phyloP scores from a whole-genome alignment of 2,797 vertebrate species.

The Pteronotus mesoamericanus region DNA sequence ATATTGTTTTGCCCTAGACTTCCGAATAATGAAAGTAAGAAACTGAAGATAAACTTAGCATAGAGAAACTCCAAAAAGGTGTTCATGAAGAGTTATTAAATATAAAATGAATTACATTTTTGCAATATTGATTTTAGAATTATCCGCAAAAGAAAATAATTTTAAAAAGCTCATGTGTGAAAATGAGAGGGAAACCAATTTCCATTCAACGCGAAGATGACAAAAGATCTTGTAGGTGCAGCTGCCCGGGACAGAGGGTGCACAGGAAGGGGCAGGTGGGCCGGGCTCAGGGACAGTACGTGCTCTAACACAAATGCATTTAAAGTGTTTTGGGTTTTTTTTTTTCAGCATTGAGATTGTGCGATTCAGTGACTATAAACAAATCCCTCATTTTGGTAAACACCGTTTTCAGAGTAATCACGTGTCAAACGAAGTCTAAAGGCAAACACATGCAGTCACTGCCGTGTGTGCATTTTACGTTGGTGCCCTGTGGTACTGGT shows the following conservation, averaged over 20 bases:
- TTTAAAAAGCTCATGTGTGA: not conserved
- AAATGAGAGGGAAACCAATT: not conserved
- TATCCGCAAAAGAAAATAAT: not conserved
- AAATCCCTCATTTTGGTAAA: not conserved
- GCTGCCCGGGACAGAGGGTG: not conserved
- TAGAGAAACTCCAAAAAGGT: not conserved
- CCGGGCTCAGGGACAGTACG: not conserved
- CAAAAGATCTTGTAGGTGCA: not conserved
- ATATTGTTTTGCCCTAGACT: not conserved
- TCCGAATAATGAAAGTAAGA: not conserved
- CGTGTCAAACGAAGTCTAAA: not conserved
- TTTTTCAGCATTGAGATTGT: not conserved
- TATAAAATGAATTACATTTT: not conserved
- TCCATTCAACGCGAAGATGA: not conserved
- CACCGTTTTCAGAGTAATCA: not conserved
- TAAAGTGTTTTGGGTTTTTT: not conserved
- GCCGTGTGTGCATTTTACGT: not conserved
- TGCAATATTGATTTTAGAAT: not conserved
- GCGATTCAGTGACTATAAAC: not conserved
- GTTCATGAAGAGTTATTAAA: not conserved
- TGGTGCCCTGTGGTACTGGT: not conserved
- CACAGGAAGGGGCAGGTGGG: rapidly evolving
- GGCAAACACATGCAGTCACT: not conserved
- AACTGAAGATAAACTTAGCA: not conserved
- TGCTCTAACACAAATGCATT: not conserved